phyloP scores from a whole-genome alignment of 2,888 invertebrate species.

The Agrochola circellaris region DNA sequence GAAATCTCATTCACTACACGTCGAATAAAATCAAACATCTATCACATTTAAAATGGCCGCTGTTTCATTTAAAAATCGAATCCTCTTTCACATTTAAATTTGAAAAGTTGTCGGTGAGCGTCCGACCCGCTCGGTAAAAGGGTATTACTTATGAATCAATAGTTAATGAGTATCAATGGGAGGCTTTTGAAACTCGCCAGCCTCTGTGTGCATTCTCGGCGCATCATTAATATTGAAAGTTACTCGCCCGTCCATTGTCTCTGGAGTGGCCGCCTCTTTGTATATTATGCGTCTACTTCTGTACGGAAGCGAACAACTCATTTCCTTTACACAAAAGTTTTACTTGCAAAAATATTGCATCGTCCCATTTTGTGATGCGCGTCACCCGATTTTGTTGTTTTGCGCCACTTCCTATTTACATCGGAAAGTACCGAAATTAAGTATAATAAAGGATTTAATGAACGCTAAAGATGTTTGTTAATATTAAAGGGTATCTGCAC shows the following conservation, averaged over 20 bases:
- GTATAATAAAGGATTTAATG: conserved; percentile 55
- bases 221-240: conserved; percentile 90
- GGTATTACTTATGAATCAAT: conserved; percentile 91
- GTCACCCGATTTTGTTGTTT: conserved; percentile 60
- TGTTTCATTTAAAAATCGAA: conserved; percentile 79
- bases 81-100: conserved; percentile 86
- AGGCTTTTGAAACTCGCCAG: conserved; percentile 86
- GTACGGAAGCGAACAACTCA: conserved; percentile 84
- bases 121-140: conserved; percentile 83
- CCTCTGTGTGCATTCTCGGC: conserved; percentile 87
- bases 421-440: conserved; percentile 47
- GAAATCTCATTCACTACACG: conserved; percentile 58
- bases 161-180: conserved; percentile 90
- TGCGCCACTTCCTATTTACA: conserved; percentile 33
- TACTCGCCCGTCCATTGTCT: conserved; percentile 86
- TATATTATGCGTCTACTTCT: conserved; percentile 83
- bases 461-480: conserved; percentile 56
- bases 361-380: conserved; percentile 62
- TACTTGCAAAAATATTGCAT: conserved; percentile 79
- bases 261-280: conserved; percentile 85
- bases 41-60: conserved; percentile 64
- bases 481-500: conserved; percentile 55
- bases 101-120: conserved; percentile 84
- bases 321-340: conserved; percentile 86
- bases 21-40: conserved; percentile 64